phyloP scores from a whole-genome alignment of 2,113 vertebrate species.

The Cavia porcellus region DNA sequence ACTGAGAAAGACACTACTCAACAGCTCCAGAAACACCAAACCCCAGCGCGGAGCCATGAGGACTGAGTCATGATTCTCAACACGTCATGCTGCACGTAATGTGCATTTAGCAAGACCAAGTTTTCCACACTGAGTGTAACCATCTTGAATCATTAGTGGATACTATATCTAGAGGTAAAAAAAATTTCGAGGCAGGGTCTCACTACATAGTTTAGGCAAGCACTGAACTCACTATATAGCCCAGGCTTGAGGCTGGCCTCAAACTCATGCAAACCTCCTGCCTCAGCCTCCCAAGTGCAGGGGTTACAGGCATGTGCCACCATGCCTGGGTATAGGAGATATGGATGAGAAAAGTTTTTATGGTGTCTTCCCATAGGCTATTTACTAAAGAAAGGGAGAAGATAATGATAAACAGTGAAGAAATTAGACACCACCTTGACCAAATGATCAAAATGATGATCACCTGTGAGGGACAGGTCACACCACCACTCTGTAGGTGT shows the following conservation, averaged over 20 bases:
- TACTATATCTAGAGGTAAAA: neutral
- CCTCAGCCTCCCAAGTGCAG: neutral
- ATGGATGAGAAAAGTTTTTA: neutral
- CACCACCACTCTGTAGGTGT: neutral
- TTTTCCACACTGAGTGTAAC: neutral
- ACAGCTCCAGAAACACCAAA: neutral
- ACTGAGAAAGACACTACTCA: neutral
- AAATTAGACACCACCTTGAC: neutral
- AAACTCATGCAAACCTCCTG: too few relatives aligned
- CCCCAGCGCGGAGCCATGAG: accelerated
- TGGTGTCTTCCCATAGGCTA: neutral
- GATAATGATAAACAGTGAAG: neutral
- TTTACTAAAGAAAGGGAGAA: neutral
- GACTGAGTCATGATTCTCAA: neutral
- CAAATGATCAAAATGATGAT: neutral
- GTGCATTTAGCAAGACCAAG: neutral
- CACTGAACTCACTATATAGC: neutral
- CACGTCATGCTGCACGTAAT: neutral
- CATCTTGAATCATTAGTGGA: neutral
- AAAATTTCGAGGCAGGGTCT: neutral
- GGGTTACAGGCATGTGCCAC: neutral
- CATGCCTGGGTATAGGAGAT: neutral
- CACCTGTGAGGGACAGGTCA: neutral
- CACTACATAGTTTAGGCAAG: neutral
- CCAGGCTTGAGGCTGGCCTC: too few relatives aligned